Evolutionary conservation across 1,140 invertebrate genomes (phyloP).

Genomic region (Drosophila grimshawi): DNA sequence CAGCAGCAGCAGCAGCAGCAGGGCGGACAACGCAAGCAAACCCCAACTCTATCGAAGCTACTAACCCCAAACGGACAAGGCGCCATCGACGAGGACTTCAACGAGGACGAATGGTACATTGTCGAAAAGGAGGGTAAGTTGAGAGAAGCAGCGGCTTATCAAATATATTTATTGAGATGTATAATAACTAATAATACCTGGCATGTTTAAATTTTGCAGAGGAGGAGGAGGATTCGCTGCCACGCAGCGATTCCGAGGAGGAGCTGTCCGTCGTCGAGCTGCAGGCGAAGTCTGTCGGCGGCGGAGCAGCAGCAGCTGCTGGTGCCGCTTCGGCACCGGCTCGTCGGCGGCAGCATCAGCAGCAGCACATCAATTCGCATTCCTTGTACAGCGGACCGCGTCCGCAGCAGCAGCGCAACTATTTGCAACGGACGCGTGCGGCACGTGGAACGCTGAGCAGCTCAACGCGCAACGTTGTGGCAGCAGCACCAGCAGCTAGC

Average conservation of each 20-base stretch:
- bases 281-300: constrained; percentile 36
- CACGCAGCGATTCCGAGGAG: constrained; percentile 80
- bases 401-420: constrained; percentile 73
- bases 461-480: constrained; percentile 63
- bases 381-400: constrained; percentile 73
- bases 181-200: too few relatives aligned
- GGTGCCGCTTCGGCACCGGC: constrained; percentile 19
- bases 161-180: background rate
- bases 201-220: constrained; percentile 38
- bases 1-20: constrained; percentile 54
- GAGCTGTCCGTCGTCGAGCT: constrained; percentile 69
- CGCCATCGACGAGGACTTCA: constrained; percentile 61
- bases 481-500: constrained; percentile 17
- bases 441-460: constrained; percentile 56
- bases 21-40: constrained; percentile 60
- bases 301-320: constrained; percentile 5
- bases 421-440: constrained; percentile 68
- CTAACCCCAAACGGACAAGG: constrained; percentile 57
- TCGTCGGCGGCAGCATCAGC: constrained; percentile 61
- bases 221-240: constrained; percentile 72
- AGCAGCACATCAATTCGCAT: constrained; percentile 71
- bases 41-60: constrained; percentile 59
- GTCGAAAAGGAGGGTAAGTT: constrained; percentile 81
- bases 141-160: background rate
- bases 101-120: constrained; percentile 84